A percentile compares a stretch with the other conserved stretches of the same genome.
These are phyloP conservation scores for Clostera curtula DNA, from an alignment of 2,888 invertebrate species.

Conservation along the genomic window DNA sequence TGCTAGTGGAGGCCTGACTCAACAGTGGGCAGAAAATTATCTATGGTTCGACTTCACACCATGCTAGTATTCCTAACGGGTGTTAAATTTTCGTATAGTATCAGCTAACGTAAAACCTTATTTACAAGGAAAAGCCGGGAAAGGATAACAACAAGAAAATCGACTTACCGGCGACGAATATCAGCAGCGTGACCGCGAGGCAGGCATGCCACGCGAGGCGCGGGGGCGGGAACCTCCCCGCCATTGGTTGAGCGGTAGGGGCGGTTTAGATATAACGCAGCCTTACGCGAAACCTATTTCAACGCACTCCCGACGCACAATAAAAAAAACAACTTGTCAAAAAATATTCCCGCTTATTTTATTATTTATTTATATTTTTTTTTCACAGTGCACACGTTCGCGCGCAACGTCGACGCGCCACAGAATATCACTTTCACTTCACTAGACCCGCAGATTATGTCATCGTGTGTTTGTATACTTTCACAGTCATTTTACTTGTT, in stretches of 20 bases:
- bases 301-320: conserved; percentile 15
- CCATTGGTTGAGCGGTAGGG: conserved; percentile 61
- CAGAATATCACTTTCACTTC: conserved; percentile 53
- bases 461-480: conserved; percentile 30
- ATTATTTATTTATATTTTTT: conserved; percentile 20
- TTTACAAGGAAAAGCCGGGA: conserved; percentile 1
- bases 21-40: too few species aligned
- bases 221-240: conserved; percentile 58
- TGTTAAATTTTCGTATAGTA: too few species aligned
- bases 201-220: conserved; percentile 34
- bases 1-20: too few species aligned
- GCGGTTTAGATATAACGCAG: conserved; percentile 51
- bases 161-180: conserved; percentile 56
- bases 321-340: conserved; percentile 7
- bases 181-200: conserved; percentile 36
- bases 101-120: not conserved
- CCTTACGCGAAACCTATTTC: conserved; percentile 33
- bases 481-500: conserved; percentile 24
- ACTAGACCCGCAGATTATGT: conserved; percentile 27
- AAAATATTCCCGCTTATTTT: conserved; percentile 14
- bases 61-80: too few species aligned
- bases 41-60: too few species aligned
- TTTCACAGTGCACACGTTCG: conserved; percentile 25
- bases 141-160: conserved; percentile 21
- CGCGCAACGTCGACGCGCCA: conserved; percentile 27